Evolutionary conservation across 2,888 invertebrate species (phyloP).

Genomic region (Oegoconia quadripuncta): DNA sequence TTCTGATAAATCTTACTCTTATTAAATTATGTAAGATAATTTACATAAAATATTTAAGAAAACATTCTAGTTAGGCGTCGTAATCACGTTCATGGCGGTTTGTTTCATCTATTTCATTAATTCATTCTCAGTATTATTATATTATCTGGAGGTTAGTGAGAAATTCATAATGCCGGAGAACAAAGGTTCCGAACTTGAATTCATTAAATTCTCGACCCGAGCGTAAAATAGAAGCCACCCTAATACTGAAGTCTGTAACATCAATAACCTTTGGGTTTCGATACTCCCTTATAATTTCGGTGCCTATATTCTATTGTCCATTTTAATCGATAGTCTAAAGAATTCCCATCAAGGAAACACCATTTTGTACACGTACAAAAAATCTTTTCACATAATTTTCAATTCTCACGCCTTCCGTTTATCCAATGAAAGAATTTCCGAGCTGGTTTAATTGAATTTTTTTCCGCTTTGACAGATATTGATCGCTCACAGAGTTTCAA

Average conservation of each 20-base stretch:
- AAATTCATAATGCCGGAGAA: no score
- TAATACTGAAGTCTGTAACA: not conserved
- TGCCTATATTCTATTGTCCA: slow-evolving; percentile 32
- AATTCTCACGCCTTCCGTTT: slow-evolving; percentile 64
- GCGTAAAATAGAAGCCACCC: no score
- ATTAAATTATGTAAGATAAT: no score
- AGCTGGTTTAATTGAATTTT: slow-evolving; percentile 66
- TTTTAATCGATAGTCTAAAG: slow-evolving; percentile 42
- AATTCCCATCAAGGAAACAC: slow-evolving; percentile 52
- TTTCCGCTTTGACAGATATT: slow-evolving; percentile 68
- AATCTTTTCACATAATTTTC: slow-evolving; percentile 63
- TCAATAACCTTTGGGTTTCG: slow-evolving; percentile 3
- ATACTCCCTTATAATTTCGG: slow-evolving; percentile 15
- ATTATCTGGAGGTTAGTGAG: no score
- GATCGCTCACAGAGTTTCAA: slow-evolving; percentile 58
- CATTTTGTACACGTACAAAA: slow-evolving; percentile 47
- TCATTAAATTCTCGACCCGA: no score
- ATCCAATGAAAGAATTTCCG: slow-evolving; percentile 58
- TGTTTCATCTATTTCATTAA: no score
- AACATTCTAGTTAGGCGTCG: no score
- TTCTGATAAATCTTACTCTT: no score
- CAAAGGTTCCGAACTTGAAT: no score
- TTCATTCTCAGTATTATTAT: no score
- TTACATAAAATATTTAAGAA: no score
- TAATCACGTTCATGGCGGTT: no score